phyloP scores from a whole-genome alignment of 2,888 invertebrate species.

The Dasysyrphus tricinctus region DNA sequence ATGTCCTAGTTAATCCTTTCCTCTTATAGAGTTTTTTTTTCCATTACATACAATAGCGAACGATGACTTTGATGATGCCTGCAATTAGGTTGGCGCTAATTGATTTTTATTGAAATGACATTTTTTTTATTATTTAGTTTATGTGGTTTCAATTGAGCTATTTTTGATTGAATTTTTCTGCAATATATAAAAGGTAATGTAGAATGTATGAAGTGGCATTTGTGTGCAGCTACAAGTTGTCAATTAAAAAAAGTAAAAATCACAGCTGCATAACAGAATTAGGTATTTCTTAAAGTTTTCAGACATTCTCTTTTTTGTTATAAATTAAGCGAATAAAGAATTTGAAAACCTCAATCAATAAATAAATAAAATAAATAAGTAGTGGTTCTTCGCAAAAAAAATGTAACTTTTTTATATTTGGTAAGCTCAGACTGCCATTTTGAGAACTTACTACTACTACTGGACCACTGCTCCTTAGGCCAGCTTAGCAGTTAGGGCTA shows the following conservation, averaged over 20 bases:
- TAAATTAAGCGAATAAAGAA: no score
- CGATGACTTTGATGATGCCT: slow-evolving; percentile 48
- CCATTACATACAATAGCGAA: slow-evolving; percentile 7
- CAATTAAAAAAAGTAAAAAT: not conserved
- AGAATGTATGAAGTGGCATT: not conserved
- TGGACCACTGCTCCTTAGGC: no score
- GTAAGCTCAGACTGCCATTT: no score
- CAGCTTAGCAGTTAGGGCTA: no score
- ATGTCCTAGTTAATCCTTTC: slow-evolving; percentile 59
- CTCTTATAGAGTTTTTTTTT: slow-evolving; percentile 29
- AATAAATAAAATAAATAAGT: no score
- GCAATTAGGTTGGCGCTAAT: slow-evolving; percentile 54
- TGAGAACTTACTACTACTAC: no score
- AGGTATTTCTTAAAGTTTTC: no score
- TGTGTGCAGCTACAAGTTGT: not conserved
- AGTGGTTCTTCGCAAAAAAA: no score
- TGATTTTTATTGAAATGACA: slow-evolving; percentile 58
- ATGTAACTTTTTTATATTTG: no score
- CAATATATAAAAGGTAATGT: slow-evolving; percentile 14
- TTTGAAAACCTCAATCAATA: no score
- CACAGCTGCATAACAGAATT: not conserved
- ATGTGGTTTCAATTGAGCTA: slow-evolving; percentile 25
- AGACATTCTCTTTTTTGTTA: no score
- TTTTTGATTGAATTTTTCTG: slow-evolving; percentile 21
- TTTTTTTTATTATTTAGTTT: slow-evolving; percentile 7